phyloP scores from a whole-genome alignment of 2,888 invertebrate genomes.

The Lathronympha strigana region DNA sequence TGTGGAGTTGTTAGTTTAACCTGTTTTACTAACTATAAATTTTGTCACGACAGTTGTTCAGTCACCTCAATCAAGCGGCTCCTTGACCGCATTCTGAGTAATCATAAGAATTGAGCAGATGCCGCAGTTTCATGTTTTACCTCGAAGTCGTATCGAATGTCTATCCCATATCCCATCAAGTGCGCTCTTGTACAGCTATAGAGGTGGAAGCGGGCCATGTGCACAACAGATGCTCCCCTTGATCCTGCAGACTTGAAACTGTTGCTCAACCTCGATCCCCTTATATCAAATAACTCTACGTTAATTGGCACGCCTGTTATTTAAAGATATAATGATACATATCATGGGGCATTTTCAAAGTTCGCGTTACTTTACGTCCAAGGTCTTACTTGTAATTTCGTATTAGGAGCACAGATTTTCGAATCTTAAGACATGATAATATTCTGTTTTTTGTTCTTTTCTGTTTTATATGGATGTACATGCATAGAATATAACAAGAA shows the following conservation, averaged over 20 bases:
- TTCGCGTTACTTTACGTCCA: not conserved
- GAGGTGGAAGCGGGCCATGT: constrained; percentile 67
- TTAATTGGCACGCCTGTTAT: constrained; percentile 21
- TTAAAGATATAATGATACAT: not conserved
- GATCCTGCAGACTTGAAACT: constrained; percentile 54
- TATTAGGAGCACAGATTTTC: constrained; percentile 7
- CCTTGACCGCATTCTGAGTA: constrained; percentile 68
- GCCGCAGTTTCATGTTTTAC: constrained; percentile 60
- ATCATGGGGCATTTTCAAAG: not conserved
- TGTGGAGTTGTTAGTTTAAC: constrained; percentile 55
- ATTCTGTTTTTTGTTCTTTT: constrained; percentile 1
- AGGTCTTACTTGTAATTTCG: not conserved
- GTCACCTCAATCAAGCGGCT: constrained; percentile 52
- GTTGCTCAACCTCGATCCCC: constrained; percentile 50
- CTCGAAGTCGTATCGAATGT: constrained; percentile 64
- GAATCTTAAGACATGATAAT: not conserved
- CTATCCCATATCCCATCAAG: constrained; percentile 70
- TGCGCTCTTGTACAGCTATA: constrained; percentile 61
- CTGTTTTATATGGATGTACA: not conserved
- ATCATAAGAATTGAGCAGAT: constrained; percentile 63
- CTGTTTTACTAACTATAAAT: constrained; percentile 50
- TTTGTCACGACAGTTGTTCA: constrained; percentile 52
- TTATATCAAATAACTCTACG: constrained; percentile 38
- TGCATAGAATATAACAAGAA: constrained; percentile 5
- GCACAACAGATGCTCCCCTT: constrained; percentile 75